Evolutionary conservation across 2,888 invertebrate genomes (phyloP).

Genomic region (Synanthedon vespiformis): DNA sequence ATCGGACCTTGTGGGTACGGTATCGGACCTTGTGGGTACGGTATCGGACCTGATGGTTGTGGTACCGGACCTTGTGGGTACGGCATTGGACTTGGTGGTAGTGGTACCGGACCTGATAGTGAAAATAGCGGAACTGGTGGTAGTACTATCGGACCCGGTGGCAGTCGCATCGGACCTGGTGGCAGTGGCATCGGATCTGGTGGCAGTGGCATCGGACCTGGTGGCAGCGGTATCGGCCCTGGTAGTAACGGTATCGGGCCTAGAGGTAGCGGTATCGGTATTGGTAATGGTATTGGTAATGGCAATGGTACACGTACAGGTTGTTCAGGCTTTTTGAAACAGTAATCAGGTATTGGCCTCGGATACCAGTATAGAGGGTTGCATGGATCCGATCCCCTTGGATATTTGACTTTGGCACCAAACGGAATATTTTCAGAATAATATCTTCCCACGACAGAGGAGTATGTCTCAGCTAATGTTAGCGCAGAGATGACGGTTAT

Average conservation of each 20-base stretch:
- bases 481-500: conserved; percentile 7
- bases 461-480: neutral
- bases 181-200: conserved; percentile 3
- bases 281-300: conserved; percentile 1
- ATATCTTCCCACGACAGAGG: neutral
- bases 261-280: conserved; percentile 2
- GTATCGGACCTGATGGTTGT: no score
- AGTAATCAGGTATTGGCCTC: conserved; percentile 21
- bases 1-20: no score
- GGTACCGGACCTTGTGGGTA: no score
- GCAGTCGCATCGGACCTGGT: conserved; percentile 2
- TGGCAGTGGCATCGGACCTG: conserved; percentile 2
- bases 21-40: no score
- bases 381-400: conserved; percentile 30
- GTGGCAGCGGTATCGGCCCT: conserved; percentile 4
- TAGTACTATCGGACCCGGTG: conserved; percentile 3
- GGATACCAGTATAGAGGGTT: conserved; percentile 53
- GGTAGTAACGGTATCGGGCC: conserved; percentile 4
- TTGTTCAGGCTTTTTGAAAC: conserved; percentile 7
- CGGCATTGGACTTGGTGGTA: neutral
- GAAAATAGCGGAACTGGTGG: neutral
- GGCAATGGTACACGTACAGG: neutral
- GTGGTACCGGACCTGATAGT: neutral
- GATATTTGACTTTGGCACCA: neutral
- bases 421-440: neutral